Evolutionary conservation across 35 echinoderm and acorn worm genomes (phyloP).

Genomic region (Strongylocentrotus purpuratus): DNA sequence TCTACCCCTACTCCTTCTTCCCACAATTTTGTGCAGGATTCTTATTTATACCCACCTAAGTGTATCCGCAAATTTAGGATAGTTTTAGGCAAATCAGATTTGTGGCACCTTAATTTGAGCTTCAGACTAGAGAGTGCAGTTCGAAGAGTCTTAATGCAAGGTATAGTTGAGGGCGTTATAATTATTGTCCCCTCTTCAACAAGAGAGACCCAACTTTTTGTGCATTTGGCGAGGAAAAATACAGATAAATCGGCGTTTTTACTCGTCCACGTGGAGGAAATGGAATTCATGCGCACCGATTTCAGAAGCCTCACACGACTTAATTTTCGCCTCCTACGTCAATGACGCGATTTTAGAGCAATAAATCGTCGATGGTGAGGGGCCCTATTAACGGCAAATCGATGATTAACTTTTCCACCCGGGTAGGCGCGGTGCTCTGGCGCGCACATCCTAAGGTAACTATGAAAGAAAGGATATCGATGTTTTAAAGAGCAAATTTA

Average conservation of each 20-base stretch:
- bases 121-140: too few species aligned
- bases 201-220: not conserved
- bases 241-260: conserved; percentile 2
- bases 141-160: too few species aligned
- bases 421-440: not conserved
- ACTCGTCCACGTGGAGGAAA: conserved; percentile 15
- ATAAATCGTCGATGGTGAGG: conserved; percentile 24
- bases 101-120: too few species aligned
- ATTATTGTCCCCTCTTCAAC: not conserved
- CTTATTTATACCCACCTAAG: too few species aligned
- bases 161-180: not conserved
- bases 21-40: too few species aligned
- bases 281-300: conserved; percentile 8
- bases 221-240: not conserved
- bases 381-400: conserved; percentile 15
- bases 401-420: conserved; percentile 43
- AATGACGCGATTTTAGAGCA: not conserved
- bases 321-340: conserved; percentile 10
- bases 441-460: conserved; percentile 7
- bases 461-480: not conserved
- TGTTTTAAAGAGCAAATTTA: not conserved
- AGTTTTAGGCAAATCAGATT: too few species aligned
- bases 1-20: too few species aligned
- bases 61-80: too few species aligned
- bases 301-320: not conserved